Evolutionary conservation across 2,113 vertebrate species (phyloP), one percentile per base, ranked within the genome.

Genomic region (Parus major): DNA sequence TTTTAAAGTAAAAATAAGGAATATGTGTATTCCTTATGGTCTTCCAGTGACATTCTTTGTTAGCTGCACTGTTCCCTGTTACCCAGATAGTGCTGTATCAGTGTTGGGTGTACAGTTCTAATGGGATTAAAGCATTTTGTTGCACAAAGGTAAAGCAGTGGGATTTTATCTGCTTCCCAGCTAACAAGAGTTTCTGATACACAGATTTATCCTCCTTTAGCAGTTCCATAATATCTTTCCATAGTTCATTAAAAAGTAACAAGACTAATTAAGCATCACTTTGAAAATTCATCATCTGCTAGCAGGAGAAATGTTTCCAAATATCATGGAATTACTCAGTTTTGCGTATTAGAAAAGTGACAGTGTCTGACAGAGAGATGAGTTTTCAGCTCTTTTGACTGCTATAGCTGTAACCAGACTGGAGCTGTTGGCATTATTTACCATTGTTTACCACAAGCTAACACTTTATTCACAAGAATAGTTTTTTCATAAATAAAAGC

Each of bases 201-300:
- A 53, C 49, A 85, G 20, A 87, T 96, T 94, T 88, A 92, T 93
- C 91, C 95, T 97, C 79, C 94, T 97, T 95, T 82, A 89, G 66
- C 69, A 91, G 55, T n/a, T 66, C 15, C 52, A 66, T 35, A 28
- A 55, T 15, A 42, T 36, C 28, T 72, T 90, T 92, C 70, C 46
- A n/a, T 46, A 73, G 53, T 82, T 93, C 31, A 88, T 95, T 94
- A 96, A 83, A 92, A 97, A 96, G 80, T 84, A 95, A 69, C 47
- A 92, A 78, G 78, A 75, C 70, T 95, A 94, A 97, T 96, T 96
- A 97, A 94, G 61, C 85, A 94, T 50, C 42, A 28, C 56, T 91
- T 80, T 90, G 70, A 97, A 94, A 95, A 96, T 91, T 86, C 41
- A 31, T 81, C 75, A 88, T 78, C 73, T 88, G 70, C 61, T 86